Conservation (phyloP, 23 tunicate species). For the Trididemnum miniatum region DNA sequence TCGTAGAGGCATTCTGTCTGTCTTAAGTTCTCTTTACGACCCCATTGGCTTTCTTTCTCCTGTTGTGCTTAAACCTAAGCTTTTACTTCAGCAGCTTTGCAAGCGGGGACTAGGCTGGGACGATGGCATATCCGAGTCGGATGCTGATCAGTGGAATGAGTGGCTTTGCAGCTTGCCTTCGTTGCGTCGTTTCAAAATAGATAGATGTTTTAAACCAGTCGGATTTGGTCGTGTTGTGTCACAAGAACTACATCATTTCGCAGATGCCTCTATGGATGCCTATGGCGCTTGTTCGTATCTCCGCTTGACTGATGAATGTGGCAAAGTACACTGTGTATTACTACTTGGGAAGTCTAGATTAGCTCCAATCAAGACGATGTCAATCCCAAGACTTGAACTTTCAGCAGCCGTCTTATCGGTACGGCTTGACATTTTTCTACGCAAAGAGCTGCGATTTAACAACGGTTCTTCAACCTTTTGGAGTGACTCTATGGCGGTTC, state of each 20-base stretch:
- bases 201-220: neutral
- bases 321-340: neutral
- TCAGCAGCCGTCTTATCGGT: neutral
- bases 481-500: neutral
- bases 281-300: neutral
- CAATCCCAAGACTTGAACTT: neutral
- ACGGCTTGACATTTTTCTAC: neutral
- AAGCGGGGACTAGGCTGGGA: slow-evolving; percentile 12
- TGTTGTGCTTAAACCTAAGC: slow-evolving; percentile 11
- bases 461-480: neutral
- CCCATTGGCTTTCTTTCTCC: slow-evolving; percentile 33
- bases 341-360: neutral
- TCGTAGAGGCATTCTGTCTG: too few relatives aligned
- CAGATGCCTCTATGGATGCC: neutral
- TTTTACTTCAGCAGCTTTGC: slow-evolving; percentile 9
- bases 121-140: neutral
- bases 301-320: neutral
- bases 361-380: neutral
- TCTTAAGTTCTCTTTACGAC: too few relatives aligned
- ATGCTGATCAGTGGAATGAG: too few relatives aligned
- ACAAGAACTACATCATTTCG: neutral
- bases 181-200: neutral
- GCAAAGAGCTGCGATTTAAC: neutral
- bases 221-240: neutral
- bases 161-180: too few relatives aligned